A percentile compares a stretch with the other conserved stretches of the same genome.
phyloP scores from a whole-genome alignment of 2,888 invertebrate genomes.

The Drosophila anomelani region DNA sequence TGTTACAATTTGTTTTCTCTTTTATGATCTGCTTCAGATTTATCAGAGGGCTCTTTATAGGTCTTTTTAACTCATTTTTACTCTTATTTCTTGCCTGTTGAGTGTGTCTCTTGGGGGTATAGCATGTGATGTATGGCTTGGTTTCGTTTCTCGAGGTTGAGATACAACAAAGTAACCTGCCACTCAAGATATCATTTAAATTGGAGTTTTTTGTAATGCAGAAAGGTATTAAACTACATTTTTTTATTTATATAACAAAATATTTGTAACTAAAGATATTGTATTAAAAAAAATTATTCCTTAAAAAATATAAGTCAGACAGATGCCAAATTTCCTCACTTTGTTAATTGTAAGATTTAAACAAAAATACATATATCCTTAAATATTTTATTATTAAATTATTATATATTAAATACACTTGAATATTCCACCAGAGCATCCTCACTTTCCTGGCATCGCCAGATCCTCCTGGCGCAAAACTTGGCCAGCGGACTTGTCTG shows the following conservation, averaged over 20 bases:
- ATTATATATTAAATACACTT: slow-evolving; percentile 33
- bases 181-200: neutral
- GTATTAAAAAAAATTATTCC: no score
- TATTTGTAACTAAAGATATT: no score
- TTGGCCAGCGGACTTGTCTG: slow-evolving; percentile 43
- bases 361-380: no score
- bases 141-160: neutral
- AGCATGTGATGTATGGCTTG: slow-evolving; percentile 5
- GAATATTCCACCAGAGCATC: slow-evolving; percentile 45
- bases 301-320: no score
- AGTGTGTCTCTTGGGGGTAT: neutral
- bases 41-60: neutral
- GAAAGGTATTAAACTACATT: fast-evolving
- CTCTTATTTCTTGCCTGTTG: neutral
- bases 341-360: no score
- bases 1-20: slow-evolving; percentile 37
- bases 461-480: slow-evolving; percentile 25
- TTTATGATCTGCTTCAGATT: slow-evolving; percentile 21
- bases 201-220: neutral
- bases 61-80: neutral
- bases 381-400: no score
- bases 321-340: no score
- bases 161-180: neutral
- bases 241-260: neutral
- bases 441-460: neutral